Conservation (phyloP, 2,888 invertebrate genomes). For the Pharmacophagus antenor region DNA sequence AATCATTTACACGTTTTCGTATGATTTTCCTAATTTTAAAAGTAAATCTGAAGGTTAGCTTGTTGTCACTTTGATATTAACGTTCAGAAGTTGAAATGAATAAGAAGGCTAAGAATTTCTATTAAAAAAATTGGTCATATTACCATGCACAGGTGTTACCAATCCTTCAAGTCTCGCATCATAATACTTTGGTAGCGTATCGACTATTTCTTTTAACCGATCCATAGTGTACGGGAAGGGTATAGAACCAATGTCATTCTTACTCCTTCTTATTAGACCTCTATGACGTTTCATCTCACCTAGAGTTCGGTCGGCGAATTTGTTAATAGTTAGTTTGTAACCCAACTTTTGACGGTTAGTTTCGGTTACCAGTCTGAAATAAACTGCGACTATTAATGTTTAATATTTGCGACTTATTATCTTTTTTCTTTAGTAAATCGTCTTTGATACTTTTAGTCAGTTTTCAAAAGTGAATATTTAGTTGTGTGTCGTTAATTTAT, state of each 20-base stretch:
- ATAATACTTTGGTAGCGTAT: constrained; percentile 48
- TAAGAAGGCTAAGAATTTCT: no score
- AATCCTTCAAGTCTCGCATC: constrained; percentile 54
- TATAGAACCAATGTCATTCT: constrained; percentile 48
- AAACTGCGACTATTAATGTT: neutral
- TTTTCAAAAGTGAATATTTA: neutral
- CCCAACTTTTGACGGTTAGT: constrained; percentile 51
- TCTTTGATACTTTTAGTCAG: neutral
- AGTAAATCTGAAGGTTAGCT: no score
- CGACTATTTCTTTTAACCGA: constrained; percentile 38
- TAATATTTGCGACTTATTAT: no score
- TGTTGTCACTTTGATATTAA: no score
- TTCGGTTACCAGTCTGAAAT: constrained; percentile 44
- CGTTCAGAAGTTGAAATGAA: no score
- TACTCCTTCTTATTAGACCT: constrained; percentile 45
- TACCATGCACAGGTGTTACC: constrained; percentile 55
- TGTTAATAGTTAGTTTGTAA: constrained; percentile 55
- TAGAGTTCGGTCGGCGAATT: constrained; percentile 59
- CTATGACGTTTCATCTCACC: constrained; percentile 50
- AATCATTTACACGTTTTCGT: no score
- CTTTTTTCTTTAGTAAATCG: no score
- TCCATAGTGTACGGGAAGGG: constrained; percentile 54
- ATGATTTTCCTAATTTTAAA: no score
- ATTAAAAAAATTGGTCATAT: constrained; percentile 36
- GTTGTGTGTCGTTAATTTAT: no score